Base-by-base conservation (phyloP, 2,797 vertebrate species). In the Periophthalmus magnuspinnatus region DNA sequence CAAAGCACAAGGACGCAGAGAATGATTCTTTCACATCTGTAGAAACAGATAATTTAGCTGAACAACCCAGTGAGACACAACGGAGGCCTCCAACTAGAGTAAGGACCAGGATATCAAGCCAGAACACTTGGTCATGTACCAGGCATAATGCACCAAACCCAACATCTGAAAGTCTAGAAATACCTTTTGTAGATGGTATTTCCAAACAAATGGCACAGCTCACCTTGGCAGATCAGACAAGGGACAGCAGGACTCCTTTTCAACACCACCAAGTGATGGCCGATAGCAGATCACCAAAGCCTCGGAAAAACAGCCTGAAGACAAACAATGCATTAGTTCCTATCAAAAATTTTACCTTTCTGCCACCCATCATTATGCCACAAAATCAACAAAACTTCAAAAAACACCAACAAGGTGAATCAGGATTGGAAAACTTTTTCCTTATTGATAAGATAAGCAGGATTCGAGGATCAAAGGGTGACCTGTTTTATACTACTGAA, bases 331-430 rank as follows among this genome's bases (percentile, higher is more conserved):
- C 19, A 2, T 19, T 78, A 8, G 70, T 89, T 65, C 85, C 86
- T 6, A 85, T 91, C 47, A 90, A 80, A 78, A 92, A 75, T 73
- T 77, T 92, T n/a, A 73, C 82, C 19, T 85, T 93, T 74, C 78
- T 93, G 58, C 93, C 93, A 22, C 90, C 91, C 0, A 88, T 94
- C 16, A 85, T 78, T 70, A 64, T 81, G 24, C 68, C 68, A 5
- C 77, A 50, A 8, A 52, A 21, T 33, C 8, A 17, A 16, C 64
- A 71, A 41, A 38, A 52, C 61, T 68, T 63, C 70, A 79, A 72
- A 41, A 75, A 60, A 55, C 24, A 61, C 38, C 14, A 33, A 34
- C 68, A 54, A 1, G 60, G 32, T 68, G 74, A 72, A 58, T 67
- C 16, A 16, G 57, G 9, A 5, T 71, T 70, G 63, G 64, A 69